Conservation (phyloP, 2,797 vertebrate species). For the Varecia variegata region DNA sequence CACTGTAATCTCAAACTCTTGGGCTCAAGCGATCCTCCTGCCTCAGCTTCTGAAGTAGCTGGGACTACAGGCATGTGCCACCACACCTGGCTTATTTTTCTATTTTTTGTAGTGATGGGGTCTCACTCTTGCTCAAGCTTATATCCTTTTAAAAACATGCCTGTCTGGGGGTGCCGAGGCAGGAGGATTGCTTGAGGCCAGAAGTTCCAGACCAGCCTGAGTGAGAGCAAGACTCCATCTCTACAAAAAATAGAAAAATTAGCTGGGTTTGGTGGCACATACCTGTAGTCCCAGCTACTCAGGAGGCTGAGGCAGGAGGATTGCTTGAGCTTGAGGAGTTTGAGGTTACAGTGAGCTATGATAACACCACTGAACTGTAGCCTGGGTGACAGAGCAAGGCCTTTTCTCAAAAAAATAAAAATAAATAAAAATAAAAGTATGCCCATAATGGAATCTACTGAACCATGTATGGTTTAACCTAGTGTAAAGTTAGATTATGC, state of each 20-base stretch:
- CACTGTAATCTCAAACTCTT: neutral
- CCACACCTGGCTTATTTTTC: neutral
- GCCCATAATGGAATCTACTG: neutral
- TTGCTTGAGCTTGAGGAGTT: neutral
- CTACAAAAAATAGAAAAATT: neutral
- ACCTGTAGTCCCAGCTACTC: neutral
- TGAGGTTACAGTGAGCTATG: neutral
- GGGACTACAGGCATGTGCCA: neutral
- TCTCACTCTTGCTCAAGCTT: neutral
- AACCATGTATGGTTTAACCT: neutral
- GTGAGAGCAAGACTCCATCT: neutral
- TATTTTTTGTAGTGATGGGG: neutral
- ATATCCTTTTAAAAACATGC: no score
- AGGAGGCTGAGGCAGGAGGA: neutral
- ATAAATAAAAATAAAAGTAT: neutral
- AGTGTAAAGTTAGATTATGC: neutral
- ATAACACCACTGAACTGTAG: neutral
- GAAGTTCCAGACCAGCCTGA: neutral
- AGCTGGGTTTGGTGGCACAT: neutral
- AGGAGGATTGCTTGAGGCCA: neutral
- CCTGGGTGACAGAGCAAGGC: neutral
- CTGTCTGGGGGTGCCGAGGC: neutral
- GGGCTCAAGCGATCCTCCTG: neutral
- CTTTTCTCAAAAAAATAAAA: neutral
- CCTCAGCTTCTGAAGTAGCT: neutral